phyloP scores from a whole-genome alignment of 2,888 invertebrate species.

The Phengaris alcon region DNA sequence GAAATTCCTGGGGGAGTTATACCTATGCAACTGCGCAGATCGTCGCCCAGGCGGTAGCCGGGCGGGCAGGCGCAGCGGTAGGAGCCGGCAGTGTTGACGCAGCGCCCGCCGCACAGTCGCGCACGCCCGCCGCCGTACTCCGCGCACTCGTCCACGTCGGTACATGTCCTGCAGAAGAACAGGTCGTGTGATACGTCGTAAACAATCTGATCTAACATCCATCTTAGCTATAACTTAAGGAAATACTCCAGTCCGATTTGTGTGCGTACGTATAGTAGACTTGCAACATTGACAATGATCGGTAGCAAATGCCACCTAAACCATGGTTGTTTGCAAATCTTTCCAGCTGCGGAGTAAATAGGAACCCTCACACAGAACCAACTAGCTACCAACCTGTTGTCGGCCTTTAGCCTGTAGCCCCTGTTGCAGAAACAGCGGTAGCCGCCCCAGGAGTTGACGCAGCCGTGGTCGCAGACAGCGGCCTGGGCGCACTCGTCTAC shows the following conservation, averaged over 20 bases:
- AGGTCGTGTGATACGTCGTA: not conserved
- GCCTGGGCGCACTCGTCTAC: slow-evolving; percentile 83
- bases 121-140: slow-evolving; percentile 76
- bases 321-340: too few relatives aligned
- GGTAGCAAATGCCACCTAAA: too few relatives aligned
- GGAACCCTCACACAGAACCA: not conserved
- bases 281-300: too few relatives aligned
- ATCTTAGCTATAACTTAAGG: too few relatives aligned
- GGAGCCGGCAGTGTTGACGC: slow-evolving; percentile 89
- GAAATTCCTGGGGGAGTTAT: slow-evolving; percentile 36
- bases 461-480: slow-evolving; percentile 88
- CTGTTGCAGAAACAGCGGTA: slow-evolving; percentile 93
- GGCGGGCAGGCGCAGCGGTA: slow-evolving; percentile 91
- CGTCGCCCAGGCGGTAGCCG: slow-evolving; percentile 88
- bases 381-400: slow-evolving; percentile 86
- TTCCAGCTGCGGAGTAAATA: too few relatives aligned
- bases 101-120: slow-evolving; percentile 89
- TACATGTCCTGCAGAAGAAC: slow-evolving; percentile 78
- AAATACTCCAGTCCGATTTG: too few relatives aligned
- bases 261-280: too few relatives aligned
- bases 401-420: slow-evolving; percentile 87
- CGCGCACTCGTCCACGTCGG: slow-evolving; percentile 89
- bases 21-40: slow-evolving; percentile 92
- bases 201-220: too few relatives aligned
- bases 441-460: slow-evolving; percentile 94